Conservation (phyloP, 2,797 vertebrate species). For the Echiichthys vipera region DNA sequence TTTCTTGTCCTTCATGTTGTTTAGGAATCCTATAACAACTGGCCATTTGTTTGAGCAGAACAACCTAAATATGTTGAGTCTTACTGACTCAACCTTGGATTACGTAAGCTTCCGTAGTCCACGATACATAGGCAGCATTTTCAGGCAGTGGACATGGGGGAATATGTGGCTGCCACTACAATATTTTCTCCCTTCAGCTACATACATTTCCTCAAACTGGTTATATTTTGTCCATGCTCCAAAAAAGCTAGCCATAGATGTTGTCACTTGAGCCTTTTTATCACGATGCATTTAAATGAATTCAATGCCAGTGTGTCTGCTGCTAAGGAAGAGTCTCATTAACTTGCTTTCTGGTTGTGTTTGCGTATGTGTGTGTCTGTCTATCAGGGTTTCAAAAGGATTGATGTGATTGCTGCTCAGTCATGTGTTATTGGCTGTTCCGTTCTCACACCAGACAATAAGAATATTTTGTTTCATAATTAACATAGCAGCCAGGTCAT, state of each 20-base stretch:
- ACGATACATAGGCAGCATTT: neutral
- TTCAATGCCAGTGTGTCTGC: constrained; percentile 4
- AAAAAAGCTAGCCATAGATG: neutral
- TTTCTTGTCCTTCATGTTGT: constrained; percentile 7
- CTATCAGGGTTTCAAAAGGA: neutral
- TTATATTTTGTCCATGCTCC: neutral
- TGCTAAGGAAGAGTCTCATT: constrained; percentile 39
- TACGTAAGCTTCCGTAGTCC: constrained; percentile 19
- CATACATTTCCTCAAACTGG: neutral
- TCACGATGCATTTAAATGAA: constrained; percentile 32
- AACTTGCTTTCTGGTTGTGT: constrained; percentile 28
- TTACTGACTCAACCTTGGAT: constrained; percentile 28
- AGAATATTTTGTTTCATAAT: neutral
- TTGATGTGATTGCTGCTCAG: neutral
- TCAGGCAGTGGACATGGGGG: neutral
- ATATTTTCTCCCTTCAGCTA: neutral
- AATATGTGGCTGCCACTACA: neutral
- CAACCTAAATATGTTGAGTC: neutral
- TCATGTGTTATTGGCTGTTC: neutral
- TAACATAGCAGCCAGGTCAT: neutral
- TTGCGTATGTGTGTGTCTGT: neutral
- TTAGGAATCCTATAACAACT: neutral
- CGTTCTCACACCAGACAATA: neutral
- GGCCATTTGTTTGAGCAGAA: neutral
- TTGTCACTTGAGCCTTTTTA: constrained; percentile 34